Conservation (phyloP, 2,797 vertebrate genomes). For the Poeciliopsis paucimaculata region DNA sequence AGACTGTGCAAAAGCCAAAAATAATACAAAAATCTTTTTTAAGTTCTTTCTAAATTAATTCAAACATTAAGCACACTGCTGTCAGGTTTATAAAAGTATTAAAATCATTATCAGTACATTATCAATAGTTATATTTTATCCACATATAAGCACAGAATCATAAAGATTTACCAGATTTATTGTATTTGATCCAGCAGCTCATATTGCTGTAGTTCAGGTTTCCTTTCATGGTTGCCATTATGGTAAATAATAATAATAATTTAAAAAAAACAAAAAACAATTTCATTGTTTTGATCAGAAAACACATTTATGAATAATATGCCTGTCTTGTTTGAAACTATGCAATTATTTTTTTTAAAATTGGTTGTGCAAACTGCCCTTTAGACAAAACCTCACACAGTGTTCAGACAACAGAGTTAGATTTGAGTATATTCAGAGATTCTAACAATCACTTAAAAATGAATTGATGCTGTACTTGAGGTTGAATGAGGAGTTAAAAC, state of each 20-base stretch:
- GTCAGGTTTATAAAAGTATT: background rate
- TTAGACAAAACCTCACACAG: background rate
- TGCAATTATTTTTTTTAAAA: background rate
- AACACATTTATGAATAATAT: background rate
- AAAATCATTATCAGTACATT: background rate
- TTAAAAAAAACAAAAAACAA: background rate
- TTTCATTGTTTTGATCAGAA: background rate
- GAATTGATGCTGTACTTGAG: background rate
- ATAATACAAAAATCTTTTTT: background rate
- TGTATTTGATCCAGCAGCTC: background rate
- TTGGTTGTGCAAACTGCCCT: background rate
- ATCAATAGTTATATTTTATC: background rate
- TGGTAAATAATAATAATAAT: background rate
- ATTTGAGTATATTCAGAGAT: background rate
- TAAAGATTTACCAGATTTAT: background rate
- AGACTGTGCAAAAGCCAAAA: background rate
- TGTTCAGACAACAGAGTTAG: background rate
- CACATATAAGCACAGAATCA: background rate
- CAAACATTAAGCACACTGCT: background rate
- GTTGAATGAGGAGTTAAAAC: background rate
- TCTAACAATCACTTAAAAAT: background rate
- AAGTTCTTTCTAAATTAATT: background rate
- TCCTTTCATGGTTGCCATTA: background rate
- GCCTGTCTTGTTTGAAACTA: background rate
- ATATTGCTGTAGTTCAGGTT: background rate